Conservation (phyloP, 1,140 invertebrate species). For the Cydia amplana region DNA sequence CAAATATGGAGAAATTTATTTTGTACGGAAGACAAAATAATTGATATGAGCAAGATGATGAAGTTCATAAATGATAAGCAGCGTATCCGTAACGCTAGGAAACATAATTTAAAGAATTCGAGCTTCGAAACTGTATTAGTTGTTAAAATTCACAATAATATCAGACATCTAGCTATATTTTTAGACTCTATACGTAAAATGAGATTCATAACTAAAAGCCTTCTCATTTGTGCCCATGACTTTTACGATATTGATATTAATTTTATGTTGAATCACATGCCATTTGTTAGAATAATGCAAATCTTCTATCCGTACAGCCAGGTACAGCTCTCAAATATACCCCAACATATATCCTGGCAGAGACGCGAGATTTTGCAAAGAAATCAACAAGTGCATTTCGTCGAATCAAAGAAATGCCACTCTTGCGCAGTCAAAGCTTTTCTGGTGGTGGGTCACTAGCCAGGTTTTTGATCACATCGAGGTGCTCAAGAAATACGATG, state of each 20-base stretch:
- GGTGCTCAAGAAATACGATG: slow-evolving; percentile 40
- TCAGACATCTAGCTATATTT: slow-evolving; percentile 41
- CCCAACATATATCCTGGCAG: slow-evolving; percentile 46
- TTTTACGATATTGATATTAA: slow-evolving; percentile 46
- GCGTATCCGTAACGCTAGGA: not conserved
- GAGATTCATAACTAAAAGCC: slow-evolving; percentile 40
- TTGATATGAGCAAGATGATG: not conserved
- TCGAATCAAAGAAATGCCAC: slow-evolving; percentile 40
- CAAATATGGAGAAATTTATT: not conserved
- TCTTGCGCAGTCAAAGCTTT: slow-evolving; percentile 47
- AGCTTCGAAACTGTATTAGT: slow-evolving; percentile 40
- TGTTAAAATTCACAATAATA: slow-evolving; percentile 46
- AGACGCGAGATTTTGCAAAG: slow-evolving; percentile 40
- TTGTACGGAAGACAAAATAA: not conserved
- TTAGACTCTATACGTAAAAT: slow-evolving; percentile 41
- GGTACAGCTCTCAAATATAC: slow-evolving; percentile 48
- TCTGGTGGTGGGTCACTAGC: slow-evolving; percentile 56
- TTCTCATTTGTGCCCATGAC: slow-evolving; percentile 51
- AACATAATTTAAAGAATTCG: not conserved
- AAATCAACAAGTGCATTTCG: slow-evolving; percentile 36
- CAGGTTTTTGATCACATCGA: slow-evolving; percentile 49
- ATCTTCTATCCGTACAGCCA: slow-evolving; percentile 54
- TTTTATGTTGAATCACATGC: slow-evolving; percentile 37
- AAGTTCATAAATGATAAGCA: not conserved
- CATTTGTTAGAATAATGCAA: slow-evolving; percentile 46